phyloP scores from a whole-genome alignment of 2,113 vertebrate species.

The Corythaixoides concolor region DNA sequence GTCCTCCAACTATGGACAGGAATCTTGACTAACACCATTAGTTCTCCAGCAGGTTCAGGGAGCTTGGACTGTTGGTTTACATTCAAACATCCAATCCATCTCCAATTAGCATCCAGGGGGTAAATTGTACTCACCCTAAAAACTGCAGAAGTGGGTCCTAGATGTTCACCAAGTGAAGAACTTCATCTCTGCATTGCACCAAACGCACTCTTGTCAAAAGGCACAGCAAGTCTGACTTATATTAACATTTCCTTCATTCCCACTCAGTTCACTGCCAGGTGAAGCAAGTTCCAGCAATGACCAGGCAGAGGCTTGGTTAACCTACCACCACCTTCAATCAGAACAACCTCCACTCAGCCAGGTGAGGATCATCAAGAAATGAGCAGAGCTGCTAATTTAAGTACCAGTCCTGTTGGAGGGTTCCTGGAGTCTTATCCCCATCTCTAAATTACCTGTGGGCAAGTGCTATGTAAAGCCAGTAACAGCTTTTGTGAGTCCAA shows the following conservation, averaged over 20 bases:
- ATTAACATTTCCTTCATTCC: not conserved
- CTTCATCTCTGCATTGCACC: rapidly evolving
- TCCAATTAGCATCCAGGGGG: rapidly evolving
- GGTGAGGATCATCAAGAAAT: not conserved
- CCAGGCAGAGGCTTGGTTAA: not conserved
- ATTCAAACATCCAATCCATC: not conserved
- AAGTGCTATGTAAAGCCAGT: not conserved
- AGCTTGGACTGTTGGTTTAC: not conserved
- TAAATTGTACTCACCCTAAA: not conserved
- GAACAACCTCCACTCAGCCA: not conserved
- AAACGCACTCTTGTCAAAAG: not conserved
- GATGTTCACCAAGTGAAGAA: rapidly evolving
- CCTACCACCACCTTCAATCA: not conserved
- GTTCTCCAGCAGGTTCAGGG: not conserved
- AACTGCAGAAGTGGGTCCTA: not conserved
- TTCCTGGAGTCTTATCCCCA: not conserved
- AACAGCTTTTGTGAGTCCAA: not conserved
- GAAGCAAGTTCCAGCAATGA: not conserved
- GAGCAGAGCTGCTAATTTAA: not conserved
- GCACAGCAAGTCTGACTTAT: not conserved
- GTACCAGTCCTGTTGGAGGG: not conserved
- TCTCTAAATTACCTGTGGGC: not conserved
- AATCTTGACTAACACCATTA: not conserved
- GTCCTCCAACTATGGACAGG: not conserved
- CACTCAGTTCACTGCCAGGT: not conserved